These are phyloP conservation scores for Tragopan temminckii DNA, from an alignment of 2,797 vertebrate species.

Conservation along the genomic window DNA sequence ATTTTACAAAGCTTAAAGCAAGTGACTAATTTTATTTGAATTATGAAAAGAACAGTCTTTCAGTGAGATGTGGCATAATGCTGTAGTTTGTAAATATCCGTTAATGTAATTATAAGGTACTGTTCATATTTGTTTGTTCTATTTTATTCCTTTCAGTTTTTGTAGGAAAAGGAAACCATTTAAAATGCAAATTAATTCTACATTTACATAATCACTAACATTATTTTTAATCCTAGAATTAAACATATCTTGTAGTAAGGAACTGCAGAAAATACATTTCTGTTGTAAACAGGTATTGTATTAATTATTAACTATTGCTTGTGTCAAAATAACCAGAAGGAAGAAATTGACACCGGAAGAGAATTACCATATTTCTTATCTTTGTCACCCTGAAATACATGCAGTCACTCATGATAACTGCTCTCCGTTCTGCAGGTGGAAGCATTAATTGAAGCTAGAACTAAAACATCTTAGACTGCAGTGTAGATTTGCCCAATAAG, in stretches of 20 bases:
- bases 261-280: neutral
- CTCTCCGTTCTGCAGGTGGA: neutral
- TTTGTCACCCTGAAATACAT: slow-evolving; percentile 20
- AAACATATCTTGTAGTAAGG: slow-evolving; percentile 23
- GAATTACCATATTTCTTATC: neutral
- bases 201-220: slow-evolving; percentile 43
- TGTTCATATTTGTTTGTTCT: slow-evolving; percentile 33
- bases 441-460: neutral
- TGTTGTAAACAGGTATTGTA: slow-evolving; percentile 18
- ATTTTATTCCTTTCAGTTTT: slow-evolving; percentile 63
- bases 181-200: slow-evolving; percentile 53
- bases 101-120: slow-evolving; percentile 36
- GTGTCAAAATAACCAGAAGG: slow-evolving; percentile 35
- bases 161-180: slow-evolving; percentile 35
- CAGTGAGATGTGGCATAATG: neutral
- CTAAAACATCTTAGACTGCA: neutral
- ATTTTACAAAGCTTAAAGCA: neutral
- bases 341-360: slow-evolving; percentile 6
- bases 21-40: neutral
- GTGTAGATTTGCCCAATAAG: neutral
- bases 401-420: neutral
- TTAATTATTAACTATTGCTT: slow-evolving; percentile 43
- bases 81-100: slow-evolving; percentile 40
- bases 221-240: slow-evolving; percentile 59
- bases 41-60: slow-evolving; percentile 27